These are phyloP conservation scores for Calypte anna DNA, from an alignment of 2,113 vertebrate genomes.

Conservation along the genomic window DNA sequence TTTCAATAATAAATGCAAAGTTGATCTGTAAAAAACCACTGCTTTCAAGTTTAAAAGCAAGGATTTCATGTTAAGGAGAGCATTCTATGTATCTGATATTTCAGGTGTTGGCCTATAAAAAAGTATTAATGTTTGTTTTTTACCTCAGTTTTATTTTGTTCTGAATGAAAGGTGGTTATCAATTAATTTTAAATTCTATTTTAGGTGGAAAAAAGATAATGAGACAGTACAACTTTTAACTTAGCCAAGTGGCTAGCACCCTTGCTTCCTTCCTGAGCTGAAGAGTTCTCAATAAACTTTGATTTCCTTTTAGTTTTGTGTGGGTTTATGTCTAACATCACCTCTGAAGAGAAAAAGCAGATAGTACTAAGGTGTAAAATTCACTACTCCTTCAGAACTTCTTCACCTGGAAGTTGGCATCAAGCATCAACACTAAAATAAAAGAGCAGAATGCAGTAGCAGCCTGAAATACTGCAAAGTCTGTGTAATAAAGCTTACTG, in stretches of 20 bases:
- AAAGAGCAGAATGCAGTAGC: neutral
- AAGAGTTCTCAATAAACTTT: neutral
- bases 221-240: neutral
- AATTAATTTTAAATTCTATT: neutral
- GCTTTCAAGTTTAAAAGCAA: neutral
- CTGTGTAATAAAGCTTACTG: neutral
- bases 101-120: neutral
- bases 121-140: neutral
- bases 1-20: neutral
- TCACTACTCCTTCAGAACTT: neutral
- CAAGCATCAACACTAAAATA: neutral
- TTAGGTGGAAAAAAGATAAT: neutral
- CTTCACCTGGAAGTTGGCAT: neutral
- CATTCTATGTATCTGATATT: neutral
- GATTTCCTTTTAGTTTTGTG: neutral
- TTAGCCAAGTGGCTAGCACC: neutral
- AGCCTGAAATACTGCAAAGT: neutral
- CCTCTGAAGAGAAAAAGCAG: neutral
- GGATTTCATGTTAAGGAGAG: neutral
- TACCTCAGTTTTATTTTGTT: neutral
- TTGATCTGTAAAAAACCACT: neutral
- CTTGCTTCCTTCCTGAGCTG: neutral
- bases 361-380: neutral
- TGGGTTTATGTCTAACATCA: neutral
- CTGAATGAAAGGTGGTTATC: neutral